Percentiles rank a stretch among this genome's conserved stretches.
These are phyloP conservation scores for Myxocyprinus asiaticus DNA, from an alignment of 2,113 vertebrate species.

Conservation along the genomic window DNA sequence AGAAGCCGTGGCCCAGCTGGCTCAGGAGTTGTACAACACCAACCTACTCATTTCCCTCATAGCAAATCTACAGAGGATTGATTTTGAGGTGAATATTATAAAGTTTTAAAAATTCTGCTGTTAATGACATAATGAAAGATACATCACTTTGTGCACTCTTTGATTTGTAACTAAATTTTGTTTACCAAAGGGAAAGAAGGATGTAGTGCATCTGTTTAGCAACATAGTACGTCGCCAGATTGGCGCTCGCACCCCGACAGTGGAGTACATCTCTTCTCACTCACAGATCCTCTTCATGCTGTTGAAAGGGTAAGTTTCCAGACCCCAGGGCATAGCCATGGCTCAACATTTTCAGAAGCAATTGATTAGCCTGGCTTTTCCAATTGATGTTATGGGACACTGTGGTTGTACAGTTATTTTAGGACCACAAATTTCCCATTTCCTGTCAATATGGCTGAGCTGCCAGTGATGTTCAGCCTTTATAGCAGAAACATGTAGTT, in stretches of 20 bases:
- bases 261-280: conserved; percentile 82
- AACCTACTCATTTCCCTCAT: conserved; percentile 80
- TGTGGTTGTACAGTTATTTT: conserved; percentile 1
- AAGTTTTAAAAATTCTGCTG: background rate
- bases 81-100: conserved; percentile 73
- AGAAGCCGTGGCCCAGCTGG: conserved; percentile 79
- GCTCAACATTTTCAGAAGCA: conserved; percentile 23
- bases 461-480: background rate
- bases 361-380: conserved; percentile 47
- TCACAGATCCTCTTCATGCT: conserved; percentile 82
- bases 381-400: conserved; percentile 29
- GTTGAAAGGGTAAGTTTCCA: conserved; percentile 76
- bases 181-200: conserved; percentile 77
- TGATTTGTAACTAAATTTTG: too few species aligned
- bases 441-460: background rate
- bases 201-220: conserved; percentile 83
- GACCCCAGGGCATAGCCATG: conserved; percentile 34
- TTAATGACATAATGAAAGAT: background rate
- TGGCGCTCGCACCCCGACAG: conserved; percentile 78
- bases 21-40: conserved; percentile 82
- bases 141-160: too few species aligned
- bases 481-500: background rate
- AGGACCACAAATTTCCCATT: background rate
- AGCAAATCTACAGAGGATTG: conserved; percentile 78
- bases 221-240: conserved; percentile 82